phyloP scores from a whole-genome alignment of 2,797 vertebrate genomes.

The Spinus olivaceus region DNA sequence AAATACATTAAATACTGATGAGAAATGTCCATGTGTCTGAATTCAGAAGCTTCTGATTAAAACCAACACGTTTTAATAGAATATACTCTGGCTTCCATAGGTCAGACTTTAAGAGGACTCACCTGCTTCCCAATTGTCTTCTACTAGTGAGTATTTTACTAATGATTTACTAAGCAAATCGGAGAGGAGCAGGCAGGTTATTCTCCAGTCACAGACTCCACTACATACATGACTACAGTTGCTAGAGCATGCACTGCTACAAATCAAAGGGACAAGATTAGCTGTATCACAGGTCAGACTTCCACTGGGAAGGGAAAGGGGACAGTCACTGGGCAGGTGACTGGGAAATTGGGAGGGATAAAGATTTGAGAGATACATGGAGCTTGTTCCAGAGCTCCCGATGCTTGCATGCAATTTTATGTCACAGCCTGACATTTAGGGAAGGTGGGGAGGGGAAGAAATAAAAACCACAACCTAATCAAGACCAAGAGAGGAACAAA shows the following conservation, averaged over 20 bases:
- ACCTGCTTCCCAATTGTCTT: constrained; percentile 54
- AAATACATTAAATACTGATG: not conserved
- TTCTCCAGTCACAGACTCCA: constrained; percentile 59
- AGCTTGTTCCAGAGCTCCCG: constrained; percentile 71
- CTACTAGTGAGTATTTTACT: not conserved
- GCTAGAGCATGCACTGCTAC: constrained; percentile 60
- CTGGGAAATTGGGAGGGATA: not conserved
- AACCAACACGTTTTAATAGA: not conserved
- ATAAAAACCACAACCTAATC: constrained; percentile 56
- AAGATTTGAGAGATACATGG: constrained; percentile 34
- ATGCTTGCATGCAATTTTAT: constrained; percentile 56
- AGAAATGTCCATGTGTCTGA: not conserved
- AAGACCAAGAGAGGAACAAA: constrained; percentile 72
- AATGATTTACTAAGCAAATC: not conserved
- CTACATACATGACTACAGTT: constrained; percentile 26
- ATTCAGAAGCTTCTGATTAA: constrained; percentile 17
- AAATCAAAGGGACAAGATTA: constrained; percentile 60
- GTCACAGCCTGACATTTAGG: constrained; percentile 65
- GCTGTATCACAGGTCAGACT: constrained; percentile 35
- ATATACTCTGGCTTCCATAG: not conserved
- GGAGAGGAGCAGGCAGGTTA: constrained; percentile 68
- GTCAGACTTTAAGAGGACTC: constrained; percentile 40
- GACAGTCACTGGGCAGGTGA: constrained; percentile 16
- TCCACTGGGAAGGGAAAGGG: constrained; percentile 36
- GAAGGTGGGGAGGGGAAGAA: constrained; percentile 68